A percentile compares a stretch with the other conserved stretches of the same genome.
Evolutionary conservation across 1,140 invertebrate genomes (phyloP).

Genomic region (Mylabris phalerata): DNA sequence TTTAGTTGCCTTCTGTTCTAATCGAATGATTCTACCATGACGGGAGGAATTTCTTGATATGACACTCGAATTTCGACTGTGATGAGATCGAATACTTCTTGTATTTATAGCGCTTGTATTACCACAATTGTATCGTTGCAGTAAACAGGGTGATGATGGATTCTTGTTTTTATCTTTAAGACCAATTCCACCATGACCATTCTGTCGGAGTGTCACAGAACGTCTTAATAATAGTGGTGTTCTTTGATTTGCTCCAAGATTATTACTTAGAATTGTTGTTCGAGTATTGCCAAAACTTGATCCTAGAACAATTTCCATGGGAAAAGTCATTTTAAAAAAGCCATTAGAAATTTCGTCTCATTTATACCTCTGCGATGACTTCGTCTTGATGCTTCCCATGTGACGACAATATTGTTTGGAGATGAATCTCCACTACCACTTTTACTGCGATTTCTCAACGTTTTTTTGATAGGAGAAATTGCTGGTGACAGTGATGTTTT

Average conservation of each 20-base stretch:
- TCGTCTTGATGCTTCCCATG: conserved; percentile 52
- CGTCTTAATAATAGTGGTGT: conserved; percentile 34
- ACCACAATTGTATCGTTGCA: conserved; percentile 52
- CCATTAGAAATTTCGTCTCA: background rate
- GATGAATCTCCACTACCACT: conserved; percentile 26
- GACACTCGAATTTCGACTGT: conserved; percentile 69
- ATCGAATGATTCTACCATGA: conserved; percentile 69
- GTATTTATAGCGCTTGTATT: conserved; percentile 40
- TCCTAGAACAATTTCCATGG: conserved; percentile 24
- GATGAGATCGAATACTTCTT: conserved; percentile 50
- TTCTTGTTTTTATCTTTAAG: conserved; percentile 41
- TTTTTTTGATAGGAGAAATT: conserved; percentile 25
- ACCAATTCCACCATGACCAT: conserved; percentile 23
- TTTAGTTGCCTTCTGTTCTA: conserved; percentile 92
- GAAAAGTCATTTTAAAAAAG: background rate
- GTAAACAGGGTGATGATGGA: conserved; percentile 42
- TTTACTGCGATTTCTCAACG: conserved; percentile 15
- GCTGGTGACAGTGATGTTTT: conserved; percentile 28
- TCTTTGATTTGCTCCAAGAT: conserved; percentile 37
- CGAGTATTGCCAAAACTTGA: conserved; percentile 55
- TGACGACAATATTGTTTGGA: conserved; percentile 47
- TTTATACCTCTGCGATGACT: conserved; percentile 40
- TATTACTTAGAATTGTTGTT: conserved; percentile 42
- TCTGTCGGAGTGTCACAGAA: conserved; percentile 38
- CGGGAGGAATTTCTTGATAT: conserved; percentile 71